These are phyloP conservation scores for Brachyptera risi DNA, from an alignment of 2,888 invertebrate genomes.

Conservation along the genomic window DNA sequence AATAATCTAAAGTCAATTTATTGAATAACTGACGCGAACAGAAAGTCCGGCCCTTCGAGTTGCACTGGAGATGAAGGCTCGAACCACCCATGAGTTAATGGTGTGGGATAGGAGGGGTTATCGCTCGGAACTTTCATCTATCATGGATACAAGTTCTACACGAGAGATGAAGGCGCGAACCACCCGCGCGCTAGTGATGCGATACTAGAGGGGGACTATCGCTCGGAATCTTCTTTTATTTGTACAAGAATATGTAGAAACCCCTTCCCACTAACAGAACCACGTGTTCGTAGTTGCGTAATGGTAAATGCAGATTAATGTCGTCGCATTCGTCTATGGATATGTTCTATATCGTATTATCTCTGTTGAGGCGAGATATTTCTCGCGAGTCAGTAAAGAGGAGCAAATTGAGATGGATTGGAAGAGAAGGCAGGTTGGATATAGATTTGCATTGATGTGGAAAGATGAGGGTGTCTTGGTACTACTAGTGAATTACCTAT, in stretches of 20 bases:
- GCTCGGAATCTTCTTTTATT: too few species aligned
- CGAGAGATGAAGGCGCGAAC: too few species aligned
- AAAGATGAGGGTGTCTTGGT: too few species aligned
- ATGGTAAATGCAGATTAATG: conserved; percentile 22
- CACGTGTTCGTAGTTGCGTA: conserved; percentile 9
- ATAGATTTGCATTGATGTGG: conserved; percentile 12
- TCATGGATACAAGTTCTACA: too few species aligned
- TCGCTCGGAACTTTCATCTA: too few species aligned
- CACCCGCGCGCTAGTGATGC: too few species aligned
- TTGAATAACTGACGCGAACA: neutral
- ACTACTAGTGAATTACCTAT: too few species aligned
- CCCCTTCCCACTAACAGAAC: too few species aligned
- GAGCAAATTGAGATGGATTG: conserved; percentile 27
- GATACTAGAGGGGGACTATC: too few species aligned
- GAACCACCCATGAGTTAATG: neutral
- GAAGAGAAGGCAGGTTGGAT: conserved; percentile 21
- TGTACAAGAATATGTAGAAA: too few species aligned
- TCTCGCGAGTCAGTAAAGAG: neutral
- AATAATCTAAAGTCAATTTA: conserved; percentile 10
- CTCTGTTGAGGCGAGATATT: conserved; percentile 13
- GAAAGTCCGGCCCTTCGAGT: neutral
- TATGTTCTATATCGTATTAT: neutral
- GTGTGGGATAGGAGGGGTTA: too few species aligned
- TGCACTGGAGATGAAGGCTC: neutral
- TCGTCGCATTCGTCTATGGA: neutral